These are phyloP conservation scores for Melitaea athalia DNA, from an alignment of 2,888 invertebrate genomes.

Conservation along the genomic window DNA sequence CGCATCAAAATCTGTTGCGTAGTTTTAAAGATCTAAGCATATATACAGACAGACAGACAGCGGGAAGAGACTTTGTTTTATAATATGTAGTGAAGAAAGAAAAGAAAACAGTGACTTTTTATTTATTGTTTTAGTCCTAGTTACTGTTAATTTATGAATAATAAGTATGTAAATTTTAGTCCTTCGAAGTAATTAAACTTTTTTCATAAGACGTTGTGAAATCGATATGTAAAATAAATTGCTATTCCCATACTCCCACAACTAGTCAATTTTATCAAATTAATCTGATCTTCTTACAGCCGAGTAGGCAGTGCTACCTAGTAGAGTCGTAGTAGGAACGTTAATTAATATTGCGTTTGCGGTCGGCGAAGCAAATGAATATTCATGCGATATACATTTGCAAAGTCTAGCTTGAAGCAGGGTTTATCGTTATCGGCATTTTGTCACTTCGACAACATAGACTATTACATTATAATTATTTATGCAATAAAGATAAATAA, in stretches of 20 bases:
- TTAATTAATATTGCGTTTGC: conserved; percentile 40
- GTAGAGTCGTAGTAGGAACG: conserved; percentile 32
- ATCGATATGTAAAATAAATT: conserved; percentile 9
- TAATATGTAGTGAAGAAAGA: too few species aligned
- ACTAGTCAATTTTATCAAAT: conserved; percentile 28
- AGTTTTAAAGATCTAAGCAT: too few species aligned
- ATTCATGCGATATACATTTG: conserved; percentile 45
- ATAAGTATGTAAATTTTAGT: conserved; percentile 2
- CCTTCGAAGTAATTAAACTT: neutral
- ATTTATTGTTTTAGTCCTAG: neutral
- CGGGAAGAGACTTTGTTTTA: too few species aligned
- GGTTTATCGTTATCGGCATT: conserved; percentile 37
- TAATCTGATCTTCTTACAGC: conserved; percentile 26
- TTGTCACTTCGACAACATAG: conserved; percentile 33
- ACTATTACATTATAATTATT: conserved; percentile 1
- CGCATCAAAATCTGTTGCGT: too few species aligned
- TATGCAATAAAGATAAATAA: conserved; percentile 9
- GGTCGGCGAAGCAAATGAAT: conserved; percentile 44
- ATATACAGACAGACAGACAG: too few species aligned
- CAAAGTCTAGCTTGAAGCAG: conserved; percentile 29
- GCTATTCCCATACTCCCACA: conserved; percentile 16
- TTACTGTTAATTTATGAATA: neutral
- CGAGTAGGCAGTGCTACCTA: conserved; percentile 18
- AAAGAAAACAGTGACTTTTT: neutral
- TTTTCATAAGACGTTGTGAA: neutral